These are phyloP conservation scores for Morone chrysops DNA, from an alignment of 2,113 vertebrate species.

Conservation along the genomic window DNA sequence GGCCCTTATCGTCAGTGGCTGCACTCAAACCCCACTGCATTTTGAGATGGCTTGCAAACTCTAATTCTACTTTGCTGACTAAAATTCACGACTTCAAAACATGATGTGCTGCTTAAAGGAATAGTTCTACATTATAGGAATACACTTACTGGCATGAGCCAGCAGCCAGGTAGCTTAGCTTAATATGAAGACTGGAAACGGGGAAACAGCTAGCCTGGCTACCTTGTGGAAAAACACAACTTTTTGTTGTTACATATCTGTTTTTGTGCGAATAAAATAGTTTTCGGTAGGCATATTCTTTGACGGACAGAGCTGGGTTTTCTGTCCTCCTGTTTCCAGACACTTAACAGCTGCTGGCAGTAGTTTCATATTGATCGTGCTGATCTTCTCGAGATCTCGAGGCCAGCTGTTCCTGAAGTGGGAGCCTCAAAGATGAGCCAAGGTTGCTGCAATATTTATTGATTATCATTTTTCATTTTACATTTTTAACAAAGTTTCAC, in stretches of 20 bases:
- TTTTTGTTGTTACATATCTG: background rate
- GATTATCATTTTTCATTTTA: too few relatives aligned
- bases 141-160: background rate
- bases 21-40: background rate
- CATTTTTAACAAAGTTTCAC: too few relatives aligned
- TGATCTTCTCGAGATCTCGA: too few relatives aligned
- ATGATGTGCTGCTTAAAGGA: background rate
- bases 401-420: too few relatives aligned
- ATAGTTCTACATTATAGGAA: too few relatives aligned
- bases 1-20: background rate
- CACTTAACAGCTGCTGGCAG: background rate
- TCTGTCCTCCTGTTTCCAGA: background rate
- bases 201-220: background rate
- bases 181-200: background rate
- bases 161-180: background rate
- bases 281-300: background rate
- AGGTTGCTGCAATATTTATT: too few relatives aligned
- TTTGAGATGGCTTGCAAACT: conserved; percentile 8
- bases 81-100: background rate
- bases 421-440: too few relatives aligned
- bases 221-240: background rate
- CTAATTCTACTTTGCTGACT: background rate
- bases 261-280: background rate
- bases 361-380: background rate
- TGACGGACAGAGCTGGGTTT: background rate